Evolutionary conservation across 2,888 invertebrate genomes (phyloP), one percentile per base, ranked within the genome.

Genomic region (Heliconius ethilla): DNA sequence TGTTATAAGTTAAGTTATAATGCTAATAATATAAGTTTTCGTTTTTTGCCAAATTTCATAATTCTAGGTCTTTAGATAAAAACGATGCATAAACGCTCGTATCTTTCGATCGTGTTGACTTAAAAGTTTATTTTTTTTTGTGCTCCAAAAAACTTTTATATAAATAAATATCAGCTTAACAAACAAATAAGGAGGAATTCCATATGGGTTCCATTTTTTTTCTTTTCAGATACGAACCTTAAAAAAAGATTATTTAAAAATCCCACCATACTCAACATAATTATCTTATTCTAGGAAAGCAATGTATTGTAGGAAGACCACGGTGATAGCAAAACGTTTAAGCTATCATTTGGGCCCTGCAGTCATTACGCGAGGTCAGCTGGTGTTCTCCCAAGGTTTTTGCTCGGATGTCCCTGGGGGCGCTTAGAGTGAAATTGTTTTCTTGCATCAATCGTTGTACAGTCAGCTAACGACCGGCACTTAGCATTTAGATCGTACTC

Each of bases 321-420:
- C 3, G 63, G 55, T 76, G 51, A 76, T 63, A 76, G 72, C 65
- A 66, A 72, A 76, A 67, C 74, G 74, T 45, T 73, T 77, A 79
- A 15, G 74, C 74, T n/a, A 74, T 29, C 74, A 74, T 74, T 70
- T 79, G 80, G 79, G 80, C 85, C 79, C 80, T 88, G 84, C 89
- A 88, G 89, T 82, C 79, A 82, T 84, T 81, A 78, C 59, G 82
- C 83, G 83, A 84, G 88, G 91, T 90, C 93, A 93, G 92, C 92
- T 93, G 93, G 87, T 91, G 87, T 88, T 89, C 90, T 92, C 93
- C 88, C 93, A 92, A 87, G 84, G 91, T 92, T 93, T 92, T 93
- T 92, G 90, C 88, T 88, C 88, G 87, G 75, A 76, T 82, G 78
- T 82, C 82, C 80, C 84, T 82, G 82, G 66, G 78, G 62, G 85